phyloP scores from a whole-genome alignment of 2,113 vertebrate genomes.

The Erythrocebus patas region DNA sequence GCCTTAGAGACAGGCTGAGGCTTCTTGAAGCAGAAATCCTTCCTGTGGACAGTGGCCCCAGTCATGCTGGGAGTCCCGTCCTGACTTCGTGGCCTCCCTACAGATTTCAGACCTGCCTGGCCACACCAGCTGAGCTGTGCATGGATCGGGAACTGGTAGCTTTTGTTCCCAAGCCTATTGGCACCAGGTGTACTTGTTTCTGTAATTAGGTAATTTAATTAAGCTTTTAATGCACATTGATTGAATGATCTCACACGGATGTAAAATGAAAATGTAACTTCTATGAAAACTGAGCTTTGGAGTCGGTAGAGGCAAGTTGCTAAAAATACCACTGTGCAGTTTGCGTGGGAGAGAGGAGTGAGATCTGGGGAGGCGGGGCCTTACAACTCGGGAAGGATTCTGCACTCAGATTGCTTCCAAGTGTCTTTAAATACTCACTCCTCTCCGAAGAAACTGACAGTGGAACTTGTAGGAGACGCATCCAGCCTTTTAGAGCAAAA shows the following conservation, averaged over 20 bases:
- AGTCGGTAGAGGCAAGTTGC: background rate
- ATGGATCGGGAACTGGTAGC: background rate
- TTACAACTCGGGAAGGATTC: rapidly evolving
- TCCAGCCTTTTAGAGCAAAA: background rate
- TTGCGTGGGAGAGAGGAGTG: rapidly evolving
- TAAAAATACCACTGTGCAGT: rapidly evolving
- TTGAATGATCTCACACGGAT: background rate
- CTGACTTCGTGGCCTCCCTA: rapidly evolving
- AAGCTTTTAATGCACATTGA: background rate
- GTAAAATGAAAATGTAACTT: background rate
- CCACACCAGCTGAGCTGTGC: background rate
- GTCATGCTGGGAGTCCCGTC: rapidly evolving
- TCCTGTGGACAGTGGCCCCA: background rate
- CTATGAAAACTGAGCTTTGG: background rate
- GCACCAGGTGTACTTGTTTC: background rate
- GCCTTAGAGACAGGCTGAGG: too few species aligned
- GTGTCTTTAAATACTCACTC: background rate
- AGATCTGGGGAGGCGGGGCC: rapidly evolving
- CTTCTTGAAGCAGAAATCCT: background rate
- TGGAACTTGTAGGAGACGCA: rapidly evolving
- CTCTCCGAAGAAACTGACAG: background rate
- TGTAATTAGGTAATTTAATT: background rate
- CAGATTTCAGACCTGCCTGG: rapidly evolving
- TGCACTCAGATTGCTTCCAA: rapidly evolving
- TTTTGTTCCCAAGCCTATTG: background rate